A percentile compares a stretch with the other conserved stretches of the same genome.
Conservation (phyloP, 2,113 vertebrate species). For the Rhea americana region DNA sequence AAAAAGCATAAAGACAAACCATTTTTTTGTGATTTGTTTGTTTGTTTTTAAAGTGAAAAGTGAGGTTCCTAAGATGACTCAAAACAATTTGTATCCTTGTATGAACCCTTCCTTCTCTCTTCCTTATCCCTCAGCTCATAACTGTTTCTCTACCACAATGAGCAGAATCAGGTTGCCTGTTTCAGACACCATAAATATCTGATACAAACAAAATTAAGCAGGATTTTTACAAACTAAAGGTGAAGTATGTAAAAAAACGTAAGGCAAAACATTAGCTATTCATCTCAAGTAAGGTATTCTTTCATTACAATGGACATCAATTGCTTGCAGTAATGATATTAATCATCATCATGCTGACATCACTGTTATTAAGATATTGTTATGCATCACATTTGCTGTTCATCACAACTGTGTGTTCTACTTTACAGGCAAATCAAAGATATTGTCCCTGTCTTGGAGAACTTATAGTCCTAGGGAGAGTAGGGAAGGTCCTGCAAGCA, state of each 20-base stretch:
- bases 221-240: background rate
- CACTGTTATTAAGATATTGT: background rate
- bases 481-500: background rate
- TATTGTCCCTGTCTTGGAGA: background rate
- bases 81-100: slow-evolving; percentile 5
- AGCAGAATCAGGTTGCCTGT: background rate
- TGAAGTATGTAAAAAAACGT: background rate
- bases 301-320: background rate
- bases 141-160: background rate
- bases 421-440: background rate
- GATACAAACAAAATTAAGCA: background rate
- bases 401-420: background rate
- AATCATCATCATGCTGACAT: background rate
- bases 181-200: background rate
- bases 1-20: slow-evolving; percentile 8
- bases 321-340: background rate
- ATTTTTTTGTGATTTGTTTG: background rate
- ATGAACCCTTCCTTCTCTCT: background rate
- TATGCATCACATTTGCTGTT: background rate
- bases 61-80: background rate
- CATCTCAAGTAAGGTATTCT: background rate
- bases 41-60: slow-evolving; percentile 34
- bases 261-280: background rate
- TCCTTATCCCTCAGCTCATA: background rate
- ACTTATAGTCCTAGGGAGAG: background rate